Evolutionary conservation across 2,888 invertebrate species (phyloP).

Genomic region (Volucella inanis): DNA sequence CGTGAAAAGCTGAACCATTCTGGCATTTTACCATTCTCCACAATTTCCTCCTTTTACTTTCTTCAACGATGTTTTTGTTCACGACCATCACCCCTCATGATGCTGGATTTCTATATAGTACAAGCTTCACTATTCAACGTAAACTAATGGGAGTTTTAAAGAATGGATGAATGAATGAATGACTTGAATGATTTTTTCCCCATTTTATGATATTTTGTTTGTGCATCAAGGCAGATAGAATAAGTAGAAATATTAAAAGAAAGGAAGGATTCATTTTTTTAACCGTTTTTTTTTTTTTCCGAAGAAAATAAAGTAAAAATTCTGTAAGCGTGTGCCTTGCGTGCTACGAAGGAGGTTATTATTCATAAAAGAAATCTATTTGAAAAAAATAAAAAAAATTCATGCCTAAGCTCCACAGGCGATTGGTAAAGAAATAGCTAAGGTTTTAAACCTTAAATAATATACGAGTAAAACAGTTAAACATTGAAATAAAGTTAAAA

Average conservation of each 20-base stretch:
- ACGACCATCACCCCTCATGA: constrained; percentile 7
- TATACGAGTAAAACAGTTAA: neutral
- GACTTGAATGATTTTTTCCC: constrained; percentile 26
- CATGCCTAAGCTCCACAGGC: neutral
- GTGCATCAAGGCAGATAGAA: constrained; percentile 46
- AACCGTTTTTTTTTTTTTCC: neutral
- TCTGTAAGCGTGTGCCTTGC: constrained; percentile 19
- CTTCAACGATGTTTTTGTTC: neutral
- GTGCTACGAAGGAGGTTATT: neutral
- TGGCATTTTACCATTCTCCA: constrained; percentile 1
- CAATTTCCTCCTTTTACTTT: constrained; percentile 17
- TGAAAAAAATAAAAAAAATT: constrained; percentile 11
- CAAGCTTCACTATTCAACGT: constrained; percentile 28
- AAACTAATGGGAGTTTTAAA: constrained; percentile 39
- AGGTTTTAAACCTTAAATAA: neutral
- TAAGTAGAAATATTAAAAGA: constrained; percentile 47
- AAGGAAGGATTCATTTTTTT: constrained; percentile 37
- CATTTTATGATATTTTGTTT: constrained; percentile 50
- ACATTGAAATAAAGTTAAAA: neutral
- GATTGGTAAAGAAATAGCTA: neutral
- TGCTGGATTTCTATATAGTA: constrained; percentile 18
- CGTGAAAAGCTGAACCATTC: neutral
- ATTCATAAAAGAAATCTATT: constrained; percentile 33
- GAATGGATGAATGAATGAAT: constrained; percentile 38
- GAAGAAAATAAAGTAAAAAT: constrained; percentile 15